Percentiles rank a stretch among this genome's conserved stretches.
Conservation (phyloP, 2,888 invertebrate genomes). For the Lutraria lutraria region DNA sequence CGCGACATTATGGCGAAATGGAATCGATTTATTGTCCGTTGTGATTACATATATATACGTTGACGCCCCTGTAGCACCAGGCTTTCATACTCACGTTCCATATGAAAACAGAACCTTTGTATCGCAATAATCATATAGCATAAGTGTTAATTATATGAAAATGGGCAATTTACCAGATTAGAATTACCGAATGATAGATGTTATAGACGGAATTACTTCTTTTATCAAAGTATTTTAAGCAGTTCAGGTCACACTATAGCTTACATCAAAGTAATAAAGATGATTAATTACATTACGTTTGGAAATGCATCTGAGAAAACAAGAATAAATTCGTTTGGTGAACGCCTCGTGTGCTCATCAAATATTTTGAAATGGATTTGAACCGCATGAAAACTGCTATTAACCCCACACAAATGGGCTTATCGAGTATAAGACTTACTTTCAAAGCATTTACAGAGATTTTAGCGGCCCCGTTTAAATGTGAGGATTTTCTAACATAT, state of each 20-base stretch:
- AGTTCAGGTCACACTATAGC: constrained; percentile 19
- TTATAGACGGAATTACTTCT: constrained; percentile 7
- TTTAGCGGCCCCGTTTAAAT: constrained; percentile 46
- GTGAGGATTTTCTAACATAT: constrained; percentile 23
- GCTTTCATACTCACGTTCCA: not conserved
- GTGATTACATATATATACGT: not conserved
- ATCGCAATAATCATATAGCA: not conserved
- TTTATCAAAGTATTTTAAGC: constrained; percentile 31
- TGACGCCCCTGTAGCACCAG: not conserved
- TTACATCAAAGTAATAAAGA: constrained; percentile 36
- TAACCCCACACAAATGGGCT: constrained; percentile 52
- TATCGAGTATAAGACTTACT: constrained; percentile 47
- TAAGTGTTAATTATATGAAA: constrained; percentile 25
- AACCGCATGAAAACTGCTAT: constrained; percentile 56
- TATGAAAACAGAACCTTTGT: not conserved
- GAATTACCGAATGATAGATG: constrained; percentile 28
- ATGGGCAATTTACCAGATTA: constrained; percentile 24
- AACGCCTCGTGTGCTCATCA: constrained; percentile 34
- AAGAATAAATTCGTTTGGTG: constrained; percentile 7
- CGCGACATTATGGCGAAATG: not conserved
- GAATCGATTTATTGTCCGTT: constrained; percentile 27
- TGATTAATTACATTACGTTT: constrained; percentile 34
- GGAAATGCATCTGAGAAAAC: constrained; percentile 45
- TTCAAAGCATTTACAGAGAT: constrained; percentile 35
- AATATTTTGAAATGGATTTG: constrained; percentile 58